Evolutionary conservation across 2,113 vertebrate genomes (phyloP).

Genomic region (Notothenia coriiceps): DNA sequence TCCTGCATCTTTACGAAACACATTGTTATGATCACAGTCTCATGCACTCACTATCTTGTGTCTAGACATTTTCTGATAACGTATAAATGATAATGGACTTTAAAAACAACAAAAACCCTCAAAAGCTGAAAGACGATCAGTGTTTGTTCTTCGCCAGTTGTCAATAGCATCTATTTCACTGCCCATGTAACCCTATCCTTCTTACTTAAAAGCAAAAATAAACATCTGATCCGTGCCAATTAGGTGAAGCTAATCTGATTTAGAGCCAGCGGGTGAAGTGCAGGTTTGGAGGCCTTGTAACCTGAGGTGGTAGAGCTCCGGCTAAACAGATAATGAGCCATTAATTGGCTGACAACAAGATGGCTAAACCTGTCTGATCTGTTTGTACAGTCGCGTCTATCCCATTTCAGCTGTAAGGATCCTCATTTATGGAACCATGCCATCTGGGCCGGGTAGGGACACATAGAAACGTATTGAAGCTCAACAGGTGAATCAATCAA

Average conservation of each 20-base stretch:
- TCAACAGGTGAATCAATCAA: too few relatives aligned
- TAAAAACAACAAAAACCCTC: neutral
- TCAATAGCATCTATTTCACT: neutral
- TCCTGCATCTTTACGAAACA: slow-evolving; percentile 4
- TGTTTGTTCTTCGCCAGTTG: slow-evolving; percentile 12
- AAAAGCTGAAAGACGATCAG: slow-evolving; percentile 27
- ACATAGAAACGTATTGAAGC: slow-evolving; percentile 15
- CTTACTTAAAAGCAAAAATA: slow-evolving; percentile 24
- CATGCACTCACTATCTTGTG: neutral
- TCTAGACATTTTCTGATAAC: neutral
- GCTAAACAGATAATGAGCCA: slow-evolving; percentile 67
- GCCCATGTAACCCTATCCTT: slow-evolving; percentile 10
- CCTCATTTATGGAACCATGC: slow-evolving; percentile 35
- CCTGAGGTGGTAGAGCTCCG: slow-evolving; percentile 51
- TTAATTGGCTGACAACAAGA: slow-evolving; percentile 67
- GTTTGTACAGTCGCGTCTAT: slow-evolving; percentile 67
- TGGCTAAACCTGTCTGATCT: slow-evolving; percentile 71
- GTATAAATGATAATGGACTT: neutral
- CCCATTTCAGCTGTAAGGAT: slow-evolving; percentile 62
- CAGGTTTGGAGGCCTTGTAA: slow-evolving; percentile 57
- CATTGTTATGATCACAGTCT: neutral
- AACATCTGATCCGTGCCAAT: slow-evolving; percentile 40
- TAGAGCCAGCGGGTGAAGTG: slow-evolving; percentile 38
- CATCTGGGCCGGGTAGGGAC: slow-evolving; percentile 50
- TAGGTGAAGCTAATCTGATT: slow-evolving; percentile 54